Evolutionary conservation across 2,797 vertebrate species (phyloP).

Genomic region (Danio aesculapii): DNA sequence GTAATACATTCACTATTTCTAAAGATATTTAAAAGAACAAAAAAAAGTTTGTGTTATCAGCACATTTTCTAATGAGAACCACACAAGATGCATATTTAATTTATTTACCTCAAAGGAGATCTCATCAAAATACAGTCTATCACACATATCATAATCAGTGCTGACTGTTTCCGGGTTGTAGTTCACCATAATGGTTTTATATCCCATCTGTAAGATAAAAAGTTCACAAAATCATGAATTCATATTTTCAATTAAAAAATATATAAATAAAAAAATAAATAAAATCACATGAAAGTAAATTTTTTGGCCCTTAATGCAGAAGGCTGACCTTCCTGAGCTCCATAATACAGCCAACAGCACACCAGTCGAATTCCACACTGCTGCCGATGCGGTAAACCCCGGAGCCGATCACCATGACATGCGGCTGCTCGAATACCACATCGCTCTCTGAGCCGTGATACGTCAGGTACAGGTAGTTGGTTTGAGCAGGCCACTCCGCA

Average conservation of each 20-base stretch:
- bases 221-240: not conserved
- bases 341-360: constrained; percentile 94
- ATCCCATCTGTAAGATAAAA: constrained; percentile 88
- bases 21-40: not conserved
- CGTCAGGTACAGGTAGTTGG: constrained; percentile 97
- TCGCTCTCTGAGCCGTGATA: constrained; percentile 89
- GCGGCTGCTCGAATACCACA: constrained; percentile 84
- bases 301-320: not conserved
- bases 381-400: constrained; percentile 98
- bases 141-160: constrained; percentile 98
- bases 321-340: constrained; percentile 89
- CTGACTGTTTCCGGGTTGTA: constrained; percentile 99
- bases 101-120: constrained; percentile 94
- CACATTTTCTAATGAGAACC: not conserved
- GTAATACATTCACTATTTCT: not conserved
- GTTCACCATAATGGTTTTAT: constrained; percentile 99
- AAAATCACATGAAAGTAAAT: too few species aligned
- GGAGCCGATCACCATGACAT: constrained; percentile 95
- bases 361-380: constrained; percentile 98
- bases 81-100: not conserved
- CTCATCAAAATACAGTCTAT: constrained; percentile 97
- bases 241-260: not conserved
- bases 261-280: too few species aligned
- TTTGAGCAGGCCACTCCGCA: constrained; percentile 94
- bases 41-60: not conserved